Percentiles rank a stretch among this genome's conserved stretches.
phyloP scores from a whole-genome alignment of 2,113 vertebrate genomes.

The Dicerorhinus sumatrensis region DNA sequence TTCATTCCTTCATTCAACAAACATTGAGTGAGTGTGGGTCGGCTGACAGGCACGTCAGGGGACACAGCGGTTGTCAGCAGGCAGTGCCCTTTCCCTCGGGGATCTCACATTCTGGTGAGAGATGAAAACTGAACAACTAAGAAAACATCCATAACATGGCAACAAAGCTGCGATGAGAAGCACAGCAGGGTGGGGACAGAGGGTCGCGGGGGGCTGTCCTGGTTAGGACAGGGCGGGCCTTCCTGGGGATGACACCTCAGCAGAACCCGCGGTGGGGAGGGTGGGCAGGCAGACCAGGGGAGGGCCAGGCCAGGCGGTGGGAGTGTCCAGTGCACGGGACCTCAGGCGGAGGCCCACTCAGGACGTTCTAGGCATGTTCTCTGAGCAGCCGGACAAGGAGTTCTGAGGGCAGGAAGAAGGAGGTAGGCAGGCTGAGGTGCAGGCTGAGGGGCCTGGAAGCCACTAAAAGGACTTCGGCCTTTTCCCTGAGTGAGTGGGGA shows the following conservation, averaged over 20 bases:
- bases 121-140: neutral
- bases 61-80: neutral
- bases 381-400: neutral
- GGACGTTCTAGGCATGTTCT: neutral
- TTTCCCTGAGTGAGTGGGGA: neutral
- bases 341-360: no score
- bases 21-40: neutral
- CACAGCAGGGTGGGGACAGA: neutral
- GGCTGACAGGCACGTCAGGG: neutral
- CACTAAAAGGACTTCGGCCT: neutral
- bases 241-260: neutral
- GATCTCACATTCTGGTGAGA: neutral
- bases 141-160: neutral
- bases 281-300: neutral
- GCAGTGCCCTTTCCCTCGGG: neutral
- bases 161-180: neutral
- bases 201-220: neutral
- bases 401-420: neutral
- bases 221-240: neutral
- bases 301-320: neutral
- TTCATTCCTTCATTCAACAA: neutral
- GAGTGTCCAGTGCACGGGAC: neutral
- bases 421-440: neutral
- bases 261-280: neutral
- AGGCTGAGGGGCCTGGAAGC: neutral